Base-by-base conservation (phyloP, 2,888 invertebrate genomes). In the Synanthedon vespiformis region DNA sequence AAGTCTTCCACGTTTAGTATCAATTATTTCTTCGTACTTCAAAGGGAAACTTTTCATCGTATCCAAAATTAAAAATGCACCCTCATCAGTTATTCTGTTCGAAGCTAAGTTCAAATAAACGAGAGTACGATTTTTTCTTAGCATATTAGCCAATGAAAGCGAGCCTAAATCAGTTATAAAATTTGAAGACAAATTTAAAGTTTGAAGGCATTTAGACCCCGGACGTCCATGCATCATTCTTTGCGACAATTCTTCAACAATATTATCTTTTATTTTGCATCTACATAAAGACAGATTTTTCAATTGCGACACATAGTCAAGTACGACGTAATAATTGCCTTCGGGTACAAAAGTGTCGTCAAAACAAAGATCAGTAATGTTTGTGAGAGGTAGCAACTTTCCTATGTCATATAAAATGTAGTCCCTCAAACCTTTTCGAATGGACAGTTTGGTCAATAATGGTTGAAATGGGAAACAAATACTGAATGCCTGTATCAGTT, bases 41-140 rank as follows among this genome's bases (percentile, higher is more conserved):
- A 81, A 48, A 40, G 57, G 61, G 53, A 77, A 80, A 54, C 68
- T 61, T 55, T 56, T 61, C 18, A 81, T 61, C 52, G 60, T 52
- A 10, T 61, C 54, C 3, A 80, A 51, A 14, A 81, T 64, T n/a
- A 54, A 53, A n/a, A 3, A 13, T 1, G 68, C 67, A 3, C 80
- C 80, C 4, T 12, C 49, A 51, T 74, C 72, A 11, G 70, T 66
- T 10, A 81, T 69, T 34, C 52, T 54, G 53, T 80, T 81, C 22
- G 67, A 72, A 4, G 73, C 64, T 53, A 80, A 56, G 63, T 74
- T 76, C 4, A 81, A 60, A 58, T 80, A 68, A 10, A 70, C 6
- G 6, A 81, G 60, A 12, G 56, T 57, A 18, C 80, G 68, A 55
- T 81, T 81, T 11, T 52, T 61, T 58, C 71, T 67, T 3, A 81